A percentile compares a stretch with the other conserved stretches of the same genome.
These are phyloP conservation scores for Gortyna flavago DNA, from an alignment of 2,888 invertebrate species.

Conservation along the genomic window DNA sequence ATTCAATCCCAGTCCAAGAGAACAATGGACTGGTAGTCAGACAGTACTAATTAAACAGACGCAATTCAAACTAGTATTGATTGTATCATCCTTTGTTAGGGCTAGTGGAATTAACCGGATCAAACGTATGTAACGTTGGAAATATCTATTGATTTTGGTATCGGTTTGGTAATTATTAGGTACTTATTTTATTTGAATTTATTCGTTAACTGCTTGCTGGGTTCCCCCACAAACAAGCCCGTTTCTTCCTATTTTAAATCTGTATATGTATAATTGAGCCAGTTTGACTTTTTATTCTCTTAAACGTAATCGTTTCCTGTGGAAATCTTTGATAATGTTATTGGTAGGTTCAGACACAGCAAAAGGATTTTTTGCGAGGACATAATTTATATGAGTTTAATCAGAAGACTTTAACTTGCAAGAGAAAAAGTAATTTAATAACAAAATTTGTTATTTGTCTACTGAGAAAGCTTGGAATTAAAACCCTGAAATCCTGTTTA, in stretches of 20 bases:
- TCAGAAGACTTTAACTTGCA: not conserved
- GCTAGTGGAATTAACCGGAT: not conserved
- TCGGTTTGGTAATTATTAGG: not conserved
- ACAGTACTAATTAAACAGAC: slow-evolving; percentile 19
- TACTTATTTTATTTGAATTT: not conserved
- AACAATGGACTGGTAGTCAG: slow-evolving; percentile 3
- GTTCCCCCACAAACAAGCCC: not conserved
- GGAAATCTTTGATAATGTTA: not conserved
- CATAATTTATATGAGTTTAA: not conserved
- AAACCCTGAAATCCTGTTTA: not conserved
- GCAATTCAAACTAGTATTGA: slow-evolving; percentile 14
- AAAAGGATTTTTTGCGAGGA: not conserved
- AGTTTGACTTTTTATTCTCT: not conserved
- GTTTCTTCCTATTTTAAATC: not conserved
- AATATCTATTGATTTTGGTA: not conserved
- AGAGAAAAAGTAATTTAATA: not conserved
- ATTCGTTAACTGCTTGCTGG: not conserved
- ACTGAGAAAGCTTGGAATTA: not conserved
- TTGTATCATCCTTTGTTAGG: not conserved
- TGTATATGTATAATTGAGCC: not conserved
- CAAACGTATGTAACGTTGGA: not conserved
- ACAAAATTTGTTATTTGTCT: not conserved
- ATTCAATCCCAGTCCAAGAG: not conserved
- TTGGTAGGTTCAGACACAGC: not conserved
- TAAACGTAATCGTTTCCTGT: not conserved